Evolutionary conservation across 1,140 invertebrate species (phyloP).

Genomic region (Neodiprion virginianus): DNA sequence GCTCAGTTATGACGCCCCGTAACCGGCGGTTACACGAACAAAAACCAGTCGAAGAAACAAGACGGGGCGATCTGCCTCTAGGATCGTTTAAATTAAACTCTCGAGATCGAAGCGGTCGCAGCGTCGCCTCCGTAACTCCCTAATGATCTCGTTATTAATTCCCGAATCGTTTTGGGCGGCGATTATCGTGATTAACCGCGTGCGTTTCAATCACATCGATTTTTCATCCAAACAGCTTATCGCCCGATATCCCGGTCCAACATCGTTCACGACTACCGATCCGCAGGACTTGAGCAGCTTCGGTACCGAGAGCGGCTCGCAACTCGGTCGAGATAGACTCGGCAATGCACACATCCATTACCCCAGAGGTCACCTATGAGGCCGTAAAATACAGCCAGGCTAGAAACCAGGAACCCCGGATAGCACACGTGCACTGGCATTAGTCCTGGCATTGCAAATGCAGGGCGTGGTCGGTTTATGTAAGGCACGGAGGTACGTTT

Average conservation of each 20-base stretch:
- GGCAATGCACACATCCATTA: no score
- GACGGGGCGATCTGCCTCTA: not conserved
- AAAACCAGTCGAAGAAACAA: not conserved
- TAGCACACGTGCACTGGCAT: no score
- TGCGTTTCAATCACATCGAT: not conserved
- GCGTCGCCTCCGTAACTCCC: not conserved
- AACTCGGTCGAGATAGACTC: no score
- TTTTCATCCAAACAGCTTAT: not conserved
- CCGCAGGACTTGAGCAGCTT: not conserved
- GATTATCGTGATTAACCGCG: not conserved
- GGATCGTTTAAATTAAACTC: not conserved
- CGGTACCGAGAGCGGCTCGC: not conserved
- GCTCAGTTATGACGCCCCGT: not conserved
- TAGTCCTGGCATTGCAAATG: not conserved
- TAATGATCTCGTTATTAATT: slow-evolving; percentile 4
- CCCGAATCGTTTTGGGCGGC: not conserved
- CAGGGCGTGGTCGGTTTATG: slow-evolving; percentile 15
- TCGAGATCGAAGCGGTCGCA: not conserved
- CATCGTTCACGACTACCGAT: not conserved
- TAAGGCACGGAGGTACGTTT: slow-evolving; percentile 24
- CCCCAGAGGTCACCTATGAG: not conserved
- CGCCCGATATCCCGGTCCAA: no score
- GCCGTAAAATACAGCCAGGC: not conserved
- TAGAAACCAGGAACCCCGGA: not conserved
- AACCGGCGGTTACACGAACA: not conserved